Conservation (phyloP, 2,888 invertebrate genomes). For the Pyralis farinalis region DNA sequence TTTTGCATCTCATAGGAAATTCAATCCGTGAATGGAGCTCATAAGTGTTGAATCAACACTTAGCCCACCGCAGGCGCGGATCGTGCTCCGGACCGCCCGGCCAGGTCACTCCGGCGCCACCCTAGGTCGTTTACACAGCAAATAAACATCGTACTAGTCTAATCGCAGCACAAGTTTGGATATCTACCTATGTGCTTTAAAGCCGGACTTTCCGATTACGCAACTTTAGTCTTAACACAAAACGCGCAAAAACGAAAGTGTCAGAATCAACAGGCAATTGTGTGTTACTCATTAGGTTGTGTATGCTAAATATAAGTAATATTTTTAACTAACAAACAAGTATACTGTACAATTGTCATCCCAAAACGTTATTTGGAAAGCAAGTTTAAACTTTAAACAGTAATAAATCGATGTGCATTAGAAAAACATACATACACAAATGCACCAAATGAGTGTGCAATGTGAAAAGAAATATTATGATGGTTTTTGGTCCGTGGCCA, state of each 20-base stretch:
- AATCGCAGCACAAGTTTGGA: too few relatives aligned
- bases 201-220: too few relatives aligned
- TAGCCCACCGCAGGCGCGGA: slow-evolving; percentile 13
- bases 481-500: slow-evolving; percentile 56
- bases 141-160: not conserved
- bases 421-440: slow-evolving; percentile 15
- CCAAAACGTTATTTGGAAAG: not conserved
- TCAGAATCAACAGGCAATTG: slow-evolving; percentile 13
- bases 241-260: slow-evolving; percentile 16
- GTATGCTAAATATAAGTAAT: not conserved
- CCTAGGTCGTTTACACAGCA: slow-evolving; percentile 8
- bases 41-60: slow-evolving; percentile 18
- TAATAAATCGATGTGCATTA: slow-evolving; percentile 9
- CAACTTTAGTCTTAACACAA: not conserved
- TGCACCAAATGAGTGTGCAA: slow-evolving; percentile 24
- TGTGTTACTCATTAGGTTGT: not conserved
- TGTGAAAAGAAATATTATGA: slow-evolving; percentile 32
- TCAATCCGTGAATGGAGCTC: slow-evolving; percentile 13
- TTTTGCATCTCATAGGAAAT: slow-evolving; percentile 15
- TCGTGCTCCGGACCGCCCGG: slow-evolving; percentile 7
- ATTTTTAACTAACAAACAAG: not conserved
- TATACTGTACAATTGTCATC: too few relatives aligned
- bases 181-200: too few relatives aligned
- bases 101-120: slow-evolving; percentile 7
- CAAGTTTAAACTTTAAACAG: slow-evolving; percentile 7